phyloP scores from a whole-genome alignment of 2,888 invertebrate genomes.

The Phortica magna region DNA sequence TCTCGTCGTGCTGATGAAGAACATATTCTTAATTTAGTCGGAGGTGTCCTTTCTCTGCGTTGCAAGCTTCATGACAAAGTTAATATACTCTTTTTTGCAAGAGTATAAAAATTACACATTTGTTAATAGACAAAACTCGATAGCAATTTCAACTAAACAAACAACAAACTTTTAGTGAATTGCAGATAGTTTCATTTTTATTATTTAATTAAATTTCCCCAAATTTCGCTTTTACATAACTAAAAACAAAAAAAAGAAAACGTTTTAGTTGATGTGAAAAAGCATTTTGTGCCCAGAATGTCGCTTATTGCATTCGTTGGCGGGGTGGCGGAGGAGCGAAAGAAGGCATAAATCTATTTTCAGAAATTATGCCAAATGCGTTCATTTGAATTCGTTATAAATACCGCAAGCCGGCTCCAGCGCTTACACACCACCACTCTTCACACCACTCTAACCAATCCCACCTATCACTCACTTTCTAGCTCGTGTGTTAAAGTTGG shows the following conservation, averaged over 20 bases:
- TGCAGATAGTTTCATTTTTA: too few relatives aligned
- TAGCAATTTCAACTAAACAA: too few relatives aligned
- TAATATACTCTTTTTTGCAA: too few relatives aligned
- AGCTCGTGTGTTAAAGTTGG: not conserved
- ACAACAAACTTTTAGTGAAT: too few relatives aligned
- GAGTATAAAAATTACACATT: too few relatives aligned
- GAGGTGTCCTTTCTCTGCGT: too few relatives aligned
- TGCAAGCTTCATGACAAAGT: too few relatives aligned
- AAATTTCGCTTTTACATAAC: too few relatives aligned
- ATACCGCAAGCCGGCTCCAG: not conserved
- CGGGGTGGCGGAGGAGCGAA: not conserved
- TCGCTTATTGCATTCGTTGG: not conserved
- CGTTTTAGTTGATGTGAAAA: not conserved
- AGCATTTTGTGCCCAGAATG: not conserved
- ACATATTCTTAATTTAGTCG: too few relatives aligned
- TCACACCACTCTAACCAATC: not conserved
- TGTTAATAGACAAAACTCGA: too few relatives aligned
- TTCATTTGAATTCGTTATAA: not conserved
- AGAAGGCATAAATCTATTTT: conserved; percentile 8
- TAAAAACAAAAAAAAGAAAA: not conserved
- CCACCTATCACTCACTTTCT: conserved; percentile 16
- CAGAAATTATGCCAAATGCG: conserved; percentile 16
- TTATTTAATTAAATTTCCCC: too few relatives aligned
- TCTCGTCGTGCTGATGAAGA: too few relatives aligned
- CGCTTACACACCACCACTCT: not conserved